phyloP scores from a whole-genome alignment of 2,113 vertebrate genomes.

The Atlantisia rogersi region DNA sequence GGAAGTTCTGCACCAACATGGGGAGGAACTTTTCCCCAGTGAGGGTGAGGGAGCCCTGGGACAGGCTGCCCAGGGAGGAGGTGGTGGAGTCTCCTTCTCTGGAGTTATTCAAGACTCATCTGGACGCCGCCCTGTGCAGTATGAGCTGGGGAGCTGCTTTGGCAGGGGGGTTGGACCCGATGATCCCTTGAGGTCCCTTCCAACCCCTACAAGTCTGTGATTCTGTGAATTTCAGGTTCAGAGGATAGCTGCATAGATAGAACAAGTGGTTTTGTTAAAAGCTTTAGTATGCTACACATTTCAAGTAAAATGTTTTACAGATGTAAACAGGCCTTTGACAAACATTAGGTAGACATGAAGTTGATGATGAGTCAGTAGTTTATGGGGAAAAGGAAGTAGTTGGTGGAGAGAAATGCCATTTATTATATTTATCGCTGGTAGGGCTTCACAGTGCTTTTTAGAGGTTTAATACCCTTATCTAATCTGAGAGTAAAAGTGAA shows the following conservation, averaged over 20 bases:
- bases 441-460: neutral
- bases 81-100: no score
- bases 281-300: neutral
- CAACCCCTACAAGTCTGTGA: no score
- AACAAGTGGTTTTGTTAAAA: neutral
- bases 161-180: no score
- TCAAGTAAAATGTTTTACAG: neutral
- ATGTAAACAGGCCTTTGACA: neutral
- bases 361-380: neutral
- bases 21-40: no score
- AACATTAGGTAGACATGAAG: neutral
- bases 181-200: no score
- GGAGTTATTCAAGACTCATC: no score
- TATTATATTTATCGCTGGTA: neutral
- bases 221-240: neutral
- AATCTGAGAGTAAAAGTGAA: neutral
- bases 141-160: no score
- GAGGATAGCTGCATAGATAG: neutral
- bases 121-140: no score
- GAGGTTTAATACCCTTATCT: neutral
- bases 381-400: neutral
- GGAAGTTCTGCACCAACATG: no score
- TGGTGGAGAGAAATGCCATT: neutral
- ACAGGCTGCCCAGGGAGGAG: no score
- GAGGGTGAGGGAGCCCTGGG: no score